These are phyloP conservation scores for Xenotilapia flavipinnis DNA, from an alignment of 2,113 vertebrate genomes.

Conservation along the genomic window DNA sequence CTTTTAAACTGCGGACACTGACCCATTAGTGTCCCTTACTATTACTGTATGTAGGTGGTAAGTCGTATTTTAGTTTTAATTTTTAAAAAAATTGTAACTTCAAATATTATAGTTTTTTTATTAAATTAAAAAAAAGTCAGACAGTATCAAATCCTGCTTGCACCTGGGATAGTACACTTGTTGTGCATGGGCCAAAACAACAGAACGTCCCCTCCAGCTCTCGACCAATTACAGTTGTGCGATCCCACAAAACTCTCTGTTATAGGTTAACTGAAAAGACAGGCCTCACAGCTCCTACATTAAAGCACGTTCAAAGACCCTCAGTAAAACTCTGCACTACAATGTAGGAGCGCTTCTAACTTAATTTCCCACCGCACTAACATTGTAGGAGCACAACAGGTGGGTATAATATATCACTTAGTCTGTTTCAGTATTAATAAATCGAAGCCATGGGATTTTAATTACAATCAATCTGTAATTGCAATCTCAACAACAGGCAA, in stretches of 20 bases:
- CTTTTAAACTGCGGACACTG: neutral
- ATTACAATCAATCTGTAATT: neutral
- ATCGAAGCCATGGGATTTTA: neutral
- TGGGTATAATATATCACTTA: neutral
- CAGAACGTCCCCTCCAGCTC: neutral
- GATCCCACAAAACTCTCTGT: neutral
- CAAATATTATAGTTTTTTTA: neutral
- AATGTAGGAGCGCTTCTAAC: neutral
- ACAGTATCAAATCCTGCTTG: neutral
- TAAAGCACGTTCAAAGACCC: neutral
- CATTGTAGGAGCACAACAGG: neutral
- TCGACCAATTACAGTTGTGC: neutral
- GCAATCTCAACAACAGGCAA: neutral
- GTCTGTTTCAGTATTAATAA: neutral
- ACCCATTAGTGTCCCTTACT: neutral
- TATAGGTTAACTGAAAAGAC: neutral
- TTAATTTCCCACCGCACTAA: too few species aligned
- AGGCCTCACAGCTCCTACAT: neutral
- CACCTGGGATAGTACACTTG: neutral
- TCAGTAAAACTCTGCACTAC: neutral
- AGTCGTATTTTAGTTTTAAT: neutral
- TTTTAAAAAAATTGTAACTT: rapidly evolving
- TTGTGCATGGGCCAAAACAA: neutral
- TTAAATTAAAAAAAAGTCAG: neutral
- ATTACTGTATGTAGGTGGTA: neutral